phyloP scores from a whole-genome alignment of 2,113 vertebrate species.

The Motacilla tschutschensis region DNA sequence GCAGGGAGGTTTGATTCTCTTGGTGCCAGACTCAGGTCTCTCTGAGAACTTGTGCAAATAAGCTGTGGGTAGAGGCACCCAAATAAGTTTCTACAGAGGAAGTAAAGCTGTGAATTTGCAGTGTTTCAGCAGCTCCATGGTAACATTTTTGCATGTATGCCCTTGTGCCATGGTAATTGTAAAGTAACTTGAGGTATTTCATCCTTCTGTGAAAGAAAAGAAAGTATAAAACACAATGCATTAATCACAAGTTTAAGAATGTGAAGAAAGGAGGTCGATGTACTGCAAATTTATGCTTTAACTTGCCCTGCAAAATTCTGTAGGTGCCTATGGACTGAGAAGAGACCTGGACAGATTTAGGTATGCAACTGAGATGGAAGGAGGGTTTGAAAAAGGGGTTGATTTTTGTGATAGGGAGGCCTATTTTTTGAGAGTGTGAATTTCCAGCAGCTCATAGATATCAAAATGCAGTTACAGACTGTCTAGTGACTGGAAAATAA shows the following conservation, averaged over 20 bases:
- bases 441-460: background rate
- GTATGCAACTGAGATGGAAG: background rate
- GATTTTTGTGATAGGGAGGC: background rate
- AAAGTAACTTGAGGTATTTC: slow-evolving; percentile 19
- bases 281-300: background rate
- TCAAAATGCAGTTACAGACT: background rate
- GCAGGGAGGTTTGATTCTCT: slow-evolving; percentile 13
- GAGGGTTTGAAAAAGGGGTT: background rate
- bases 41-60: slow-evolving; percentile 34
- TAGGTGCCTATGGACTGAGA: background rate
- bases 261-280: background rate
- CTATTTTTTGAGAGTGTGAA: background rate
- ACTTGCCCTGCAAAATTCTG: background rate
- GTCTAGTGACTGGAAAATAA: background rate
- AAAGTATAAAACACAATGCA: background rate
- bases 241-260: background rate
- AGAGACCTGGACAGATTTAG: background rate
- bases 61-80: background rate
- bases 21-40: background rate
- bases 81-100: slow-evolving; percentile 10
- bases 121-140: slow-evolving; percentile 35
- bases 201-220: background rate
- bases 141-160: slow-evolving; percentile 14
- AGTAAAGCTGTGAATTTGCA: background rate
- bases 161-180: slow-evolving; percentile 7